Evolutionary conservation across 2,797 vertebrate genomes (phyloP), one percentile per base, ranked within the genome.

Genomic region (Tiaroga cobitis): DNA sequence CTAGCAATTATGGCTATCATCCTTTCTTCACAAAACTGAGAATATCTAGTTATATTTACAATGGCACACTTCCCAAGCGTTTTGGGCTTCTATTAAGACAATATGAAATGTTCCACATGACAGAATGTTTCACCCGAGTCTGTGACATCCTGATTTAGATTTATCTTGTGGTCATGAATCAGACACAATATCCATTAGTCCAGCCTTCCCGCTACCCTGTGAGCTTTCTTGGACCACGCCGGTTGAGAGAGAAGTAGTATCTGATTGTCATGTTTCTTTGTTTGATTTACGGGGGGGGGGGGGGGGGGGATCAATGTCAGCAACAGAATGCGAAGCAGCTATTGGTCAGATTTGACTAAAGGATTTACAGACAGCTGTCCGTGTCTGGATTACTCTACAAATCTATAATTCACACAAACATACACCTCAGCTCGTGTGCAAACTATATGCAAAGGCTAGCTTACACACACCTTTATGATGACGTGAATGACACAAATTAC

Each of bases 341-440:
- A 87, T 77, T 84, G 83, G 88, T 73, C 59, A 87, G 84, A 69
- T 80, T 24, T 34, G 10, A 54, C 72, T 61, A 56, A 74, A 69
- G 82, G 84, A 86, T 89, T 89, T 87, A 87, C 59, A 86, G 67
- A 78, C 84, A 89, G 76, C 77, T 89, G 84, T 73, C 78, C 16
- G 24, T 81, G 82, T 86, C 83, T 85, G 81, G 80, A 88, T 88
- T 88, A 85, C 85, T 72, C 70, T 59, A 43, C 81, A 75, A 82
- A 89, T 63, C 34, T 76, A 65, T 41, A 39, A 26, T 74, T 73
- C 51, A 67, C 46, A 74, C 43, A 75, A 70, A 75, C 39, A 80
- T 54, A 68, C 76, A 41, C 18, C 43, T 59, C 51, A 63, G 79
- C 56, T 68, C 37, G 5, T 32, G 18, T 43, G 39, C 72, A 68